These are phyloP conservation scores for Spondyliosoma cantharus DNA, from an alignment of 2,797 vertebrate species.

Conservation along the genomic window DNA sequence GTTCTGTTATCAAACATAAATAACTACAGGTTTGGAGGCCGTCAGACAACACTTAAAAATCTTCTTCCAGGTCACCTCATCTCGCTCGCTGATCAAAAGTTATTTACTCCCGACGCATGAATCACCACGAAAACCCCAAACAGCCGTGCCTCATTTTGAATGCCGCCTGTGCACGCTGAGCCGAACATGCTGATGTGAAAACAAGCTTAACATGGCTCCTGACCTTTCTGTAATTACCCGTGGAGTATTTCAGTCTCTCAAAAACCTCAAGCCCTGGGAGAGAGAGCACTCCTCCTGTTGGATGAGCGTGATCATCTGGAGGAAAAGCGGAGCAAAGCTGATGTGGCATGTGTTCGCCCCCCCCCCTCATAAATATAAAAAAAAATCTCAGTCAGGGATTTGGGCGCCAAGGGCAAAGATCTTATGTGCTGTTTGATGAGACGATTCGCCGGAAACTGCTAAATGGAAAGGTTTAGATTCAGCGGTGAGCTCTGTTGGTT, in stretches of 20 bases:
- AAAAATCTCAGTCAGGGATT: constrained; percentile 47
- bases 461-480: constrained; percentile 39
- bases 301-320: constrained; percentile 52
- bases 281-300: constrained; percentile 22
- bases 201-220: constrained; percentile 71
- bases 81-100: constrained; percentile 44
- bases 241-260: constrained; percentile 62
- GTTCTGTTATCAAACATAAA: background rate
- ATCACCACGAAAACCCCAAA: constrained; percentile 16
- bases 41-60: background rate
- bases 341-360: constrained; percentile 42
- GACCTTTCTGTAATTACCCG: constrained; percentile 78
- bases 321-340: constrained; percentile 2
- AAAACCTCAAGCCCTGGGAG: constrained; percentile 30
- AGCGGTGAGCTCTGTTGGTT: background rate
- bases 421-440: constrained; percentile 53
- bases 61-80: constrained; percentile 18
- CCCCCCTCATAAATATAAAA: background rate
- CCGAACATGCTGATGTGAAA: constrained; percentile 63
- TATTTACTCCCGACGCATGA: constrained; percentile 27
- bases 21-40: constrained; percentile 6
- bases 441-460: constrained; percentile 35
- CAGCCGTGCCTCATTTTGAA: constrained; percentile 46
- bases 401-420: constrained; percentile 51
- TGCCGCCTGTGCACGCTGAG: constrained; percentile 34